A percentile compares a stretch with the other conserved stretches of the same genome.
phyloP scores from a whole-genome alignment of 2,113 vertebrate species.

The Osmerus mordax region DNA sequence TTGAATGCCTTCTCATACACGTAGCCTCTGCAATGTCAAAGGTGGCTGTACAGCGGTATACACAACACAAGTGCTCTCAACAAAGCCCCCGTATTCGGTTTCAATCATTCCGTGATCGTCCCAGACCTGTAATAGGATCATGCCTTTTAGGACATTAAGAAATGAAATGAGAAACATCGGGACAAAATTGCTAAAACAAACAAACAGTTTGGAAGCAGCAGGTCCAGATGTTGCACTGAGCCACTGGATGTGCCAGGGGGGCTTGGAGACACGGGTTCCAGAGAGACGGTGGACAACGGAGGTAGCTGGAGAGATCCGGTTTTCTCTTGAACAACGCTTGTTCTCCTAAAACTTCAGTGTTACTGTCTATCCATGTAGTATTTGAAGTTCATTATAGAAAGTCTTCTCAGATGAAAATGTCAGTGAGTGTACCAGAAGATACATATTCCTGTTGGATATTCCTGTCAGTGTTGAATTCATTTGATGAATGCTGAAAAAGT shows the following conservation, averaged over 20 bases:
- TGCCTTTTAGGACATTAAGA: constrained; percentile 63
- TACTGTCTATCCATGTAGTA: too few relatives aligned
- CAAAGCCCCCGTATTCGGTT: constrained; percentile 45
- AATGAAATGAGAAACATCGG: constrained; percentile 71
- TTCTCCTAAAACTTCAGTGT: too few relatives aligned
- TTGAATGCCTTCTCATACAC: constrained; percentile 25
- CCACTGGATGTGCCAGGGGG: constrained; percentile 44
- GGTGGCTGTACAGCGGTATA: constrained; percentile 40
- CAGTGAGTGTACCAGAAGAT: too few relatives aligned
- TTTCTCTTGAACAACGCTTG: constrained; percentile 35
- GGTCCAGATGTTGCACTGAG: constrained; percentile 71
- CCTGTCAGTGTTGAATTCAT: not conserved
- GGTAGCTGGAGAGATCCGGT: constrained; percentile 36
- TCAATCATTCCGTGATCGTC: constrained; percentile 50
- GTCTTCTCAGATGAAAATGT: too few relatives aligned
- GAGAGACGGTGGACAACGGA: constrained; percentile 19
- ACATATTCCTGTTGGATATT: constrained; percentile 14
- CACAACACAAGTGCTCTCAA: constrained; percentile 50
- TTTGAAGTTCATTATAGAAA: too few relatives aligned
- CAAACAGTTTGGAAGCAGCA: constrained; percentile 67
- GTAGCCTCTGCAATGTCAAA: constrained; percentile 43
- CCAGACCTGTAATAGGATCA: constrained; percentile 59
- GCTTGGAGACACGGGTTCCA: constrained; percentile 4
- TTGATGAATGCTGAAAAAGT: not conserved
- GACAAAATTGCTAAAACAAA: constrained; percentile 72